Conservation (phyloP, 2,113 vertebrate species). For the Hyperopisus bebe region DNA sequence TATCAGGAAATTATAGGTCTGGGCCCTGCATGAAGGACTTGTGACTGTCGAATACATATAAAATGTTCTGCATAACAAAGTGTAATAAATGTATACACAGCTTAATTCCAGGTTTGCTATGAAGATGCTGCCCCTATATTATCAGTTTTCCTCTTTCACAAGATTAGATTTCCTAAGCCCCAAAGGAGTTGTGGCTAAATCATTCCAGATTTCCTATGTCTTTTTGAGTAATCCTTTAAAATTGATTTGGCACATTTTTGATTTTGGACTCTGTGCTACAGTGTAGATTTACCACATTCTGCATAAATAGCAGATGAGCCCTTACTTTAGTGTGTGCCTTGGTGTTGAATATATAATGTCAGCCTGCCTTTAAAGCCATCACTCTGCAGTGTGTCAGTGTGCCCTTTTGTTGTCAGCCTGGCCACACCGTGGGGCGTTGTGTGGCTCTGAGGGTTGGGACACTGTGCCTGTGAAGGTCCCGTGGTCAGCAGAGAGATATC, state of each 20-base stretch:
- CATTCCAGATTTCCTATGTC: constrained; percentile 44
- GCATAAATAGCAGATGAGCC: constrained; percentile 15
- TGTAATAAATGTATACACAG: neutral
- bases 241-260: constrained; percentile 45
- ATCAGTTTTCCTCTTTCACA: constrained; percentile 1
- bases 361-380: neutral
- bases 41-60: constrained; percentile 18
- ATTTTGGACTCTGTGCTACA: constrained; percentile 24
- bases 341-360: neutral
- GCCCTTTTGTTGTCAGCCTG: neutral
- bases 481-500: neutral
- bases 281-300: constrained; percentile 21
- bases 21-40: constrained; percentile 8
- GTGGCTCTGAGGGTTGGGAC: neutral
- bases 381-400: neutral
- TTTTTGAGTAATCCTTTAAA: constrained; percentile 45
- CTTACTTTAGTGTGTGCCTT: neutral
- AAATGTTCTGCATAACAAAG: neutral
- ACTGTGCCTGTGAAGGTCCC: neutral
- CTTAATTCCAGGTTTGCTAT: neutral
- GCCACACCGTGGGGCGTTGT: neutral
- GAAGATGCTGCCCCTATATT: constrained; percentile 7
- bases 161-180: constrained; percentile 35
- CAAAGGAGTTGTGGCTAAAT: constrained; percentile 37
- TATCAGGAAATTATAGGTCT: constrained; percentile 16